Base-by-base conservation (phyloP, 2,888 invertebrate species). In the Eubasilissa splendida region DNA sequence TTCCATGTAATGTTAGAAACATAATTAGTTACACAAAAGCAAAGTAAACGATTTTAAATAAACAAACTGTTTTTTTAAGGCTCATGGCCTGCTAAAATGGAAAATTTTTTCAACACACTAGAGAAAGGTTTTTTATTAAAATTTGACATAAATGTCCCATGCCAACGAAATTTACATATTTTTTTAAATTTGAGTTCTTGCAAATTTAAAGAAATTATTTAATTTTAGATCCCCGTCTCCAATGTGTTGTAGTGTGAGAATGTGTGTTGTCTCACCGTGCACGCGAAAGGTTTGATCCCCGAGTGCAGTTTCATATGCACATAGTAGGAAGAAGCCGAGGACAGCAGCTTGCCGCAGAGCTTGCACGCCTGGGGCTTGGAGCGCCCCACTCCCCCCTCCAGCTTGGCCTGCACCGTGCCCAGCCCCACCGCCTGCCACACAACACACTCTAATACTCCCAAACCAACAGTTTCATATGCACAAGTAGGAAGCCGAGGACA, bases 301-400 rank as follows among this genome's bases (percentile, higher is more conserved):
- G 95, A 95, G 88, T 95, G 95, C 84, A 95, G 91, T 88, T 95
- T 95, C 94, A 95, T 94, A 88, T 95, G 95, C 85, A 95, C 95
- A 87, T 95, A 95, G 87, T 95, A 95, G 84, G 94, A 95, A 63
- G 94, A 94, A 81, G 94, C 93, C 12, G 95, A 95, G 78, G 95
- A 95, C 84, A 95, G 88, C 82, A 95, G 93, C 90, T 95, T 95
- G 80, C 94, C 94, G 87, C 95, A 95, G 81, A 95, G 92, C 90
- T 95, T 94, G 88, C 95, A 95, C 84, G 93, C 93, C 87, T 95
- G 95, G 66, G 94, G 93, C 86, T 94, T 94, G 80, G 92, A 92
- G 84, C 93, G 89, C 82, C 88, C 87, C 84, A 88, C 89, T 58
- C 83, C 82, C 9, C 87, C 86, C 86, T 90, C 90, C 89, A 90